Evolutionary conservation across 2,797 vertebrate species (phyloP).

Genomic region (Arctocebus calabarensis): DNA sequence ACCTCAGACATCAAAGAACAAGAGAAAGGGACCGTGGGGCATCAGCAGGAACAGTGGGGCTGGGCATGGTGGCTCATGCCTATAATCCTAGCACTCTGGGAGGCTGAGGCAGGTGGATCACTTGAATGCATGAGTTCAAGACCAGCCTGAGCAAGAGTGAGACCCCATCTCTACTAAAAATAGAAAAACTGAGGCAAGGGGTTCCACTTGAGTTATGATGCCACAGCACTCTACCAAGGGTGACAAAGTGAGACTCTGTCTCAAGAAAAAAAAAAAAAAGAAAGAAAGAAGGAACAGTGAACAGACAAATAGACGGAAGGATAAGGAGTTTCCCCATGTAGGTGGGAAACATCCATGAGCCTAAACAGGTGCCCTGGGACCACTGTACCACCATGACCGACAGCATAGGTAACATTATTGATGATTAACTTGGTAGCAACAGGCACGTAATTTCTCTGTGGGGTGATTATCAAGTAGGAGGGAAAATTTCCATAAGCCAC

Average conservation of each 20-base stretch:
- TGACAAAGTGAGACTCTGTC: too few species aligned
- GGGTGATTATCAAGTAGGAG: background rate
- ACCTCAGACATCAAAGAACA: background rate
- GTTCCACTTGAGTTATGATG: too few species aligned
- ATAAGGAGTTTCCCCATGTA: background rate
- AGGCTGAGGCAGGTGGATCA: too few species aligned
- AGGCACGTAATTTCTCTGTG: background rate
- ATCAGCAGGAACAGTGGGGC: background rate
- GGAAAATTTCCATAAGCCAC: background rate
- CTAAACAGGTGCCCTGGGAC: background rate
- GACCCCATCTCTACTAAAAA: too few species aligned
- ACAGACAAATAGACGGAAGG: background rate
- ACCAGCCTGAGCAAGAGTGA: too few species aligned
- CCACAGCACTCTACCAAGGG: too few species aligned
- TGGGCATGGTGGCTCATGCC: too few species aligned
- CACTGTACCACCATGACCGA: background rate
- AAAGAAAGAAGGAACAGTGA: background rate
- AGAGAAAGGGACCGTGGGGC: background rate
- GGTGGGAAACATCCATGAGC: background rate
- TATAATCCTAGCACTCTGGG: too few species aligned
- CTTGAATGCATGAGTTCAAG: too few species aligned
- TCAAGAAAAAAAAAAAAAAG: too few species aligned
- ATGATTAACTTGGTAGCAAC: background rate
- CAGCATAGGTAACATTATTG: background rate
- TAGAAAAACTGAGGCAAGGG: too few species aligned